Percentiles rank a stretch among this genome's conserved stretches.
These are phyloP conservation scores for Lipophrys pholis DNA, from an alignment of 2,113 vertebrate species.

Conservation along the genomic window DNA sequence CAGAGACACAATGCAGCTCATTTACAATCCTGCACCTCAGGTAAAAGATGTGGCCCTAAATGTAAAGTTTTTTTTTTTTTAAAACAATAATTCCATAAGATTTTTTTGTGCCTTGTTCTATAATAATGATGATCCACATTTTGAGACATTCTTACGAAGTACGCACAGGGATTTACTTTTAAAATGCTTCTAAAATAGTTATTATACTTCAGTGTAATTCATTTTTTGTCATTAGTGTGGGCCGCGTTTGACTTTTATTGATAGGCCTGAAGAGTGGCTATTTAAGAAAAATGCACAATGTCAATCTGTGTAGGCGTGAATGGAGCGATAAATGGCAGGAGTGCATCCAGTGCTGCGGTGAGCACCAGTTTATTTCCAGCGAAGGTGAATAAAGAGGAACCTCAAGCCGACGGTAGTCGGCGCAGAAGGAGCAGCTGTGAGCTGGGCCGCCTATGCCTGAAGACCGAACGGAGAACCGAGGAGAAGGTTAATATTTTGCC, in stretches of 20 bases:
- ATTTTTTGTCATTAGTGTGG: neutral
- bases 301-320: conserved; percentile 83
- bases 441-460: conserved; percentile 80
- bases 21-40: conserved; percentile 84
- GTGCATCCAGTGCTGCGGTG: conserved; percentile 79
- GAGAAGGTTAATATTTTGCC: conserved; percentile 85
- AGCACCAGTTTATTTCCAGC: conserved; percentile 79
- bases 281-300: conserved; percentile 43
- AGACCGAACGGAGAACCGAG: conserved; percentile 85
- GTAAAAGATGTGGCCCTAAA: conserved; percentile 80
- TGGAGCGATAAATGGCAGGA: conserved; percentile 88
- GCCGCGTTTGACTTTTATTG: conserved; percentile 12
- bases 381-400: conserved; percentile 79
- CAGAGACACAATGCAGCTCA: conserved; percentile 85
- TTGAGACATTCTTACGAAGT: neutral
- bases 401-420: conserved; percentile 77
- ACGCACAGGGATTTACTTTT: neutral
- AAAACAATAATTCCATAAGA: neutral
- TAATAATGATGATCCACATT: too few relatives aligned
- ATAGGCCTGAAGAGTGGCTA: conserved; percentile 3
- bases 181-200: neutral
- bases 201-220: neutral
- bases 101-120: neutral
- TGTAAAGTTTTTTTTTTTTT: neutral
- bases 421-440: conserved; percentile 81